Conservation (phyloP, 2,113 vertebrate genomes). For the Penelope pileata region DNA sequence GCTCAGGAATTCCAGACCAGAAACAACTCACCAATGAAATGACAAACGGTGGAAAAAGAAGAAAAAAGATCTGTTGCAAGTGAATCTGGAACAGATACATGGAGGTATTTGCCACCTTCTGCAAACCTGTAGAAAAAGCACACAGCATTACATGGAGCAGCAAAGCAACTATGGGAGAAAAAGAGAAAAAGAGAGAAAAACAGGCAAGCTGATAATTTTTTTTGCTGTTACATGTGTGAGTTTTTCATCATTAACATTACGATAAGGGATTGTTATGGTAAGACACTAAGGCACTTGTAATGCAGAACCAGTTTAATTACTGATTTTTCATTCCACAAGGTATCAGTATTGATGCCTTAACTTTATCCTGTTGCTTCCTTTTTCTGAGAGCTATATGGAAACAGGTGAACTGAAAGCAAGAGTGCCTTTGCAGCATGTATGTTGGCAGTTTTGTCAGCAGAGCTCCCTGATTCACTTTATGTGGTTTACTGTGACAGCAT, state of each 20-base stretch:
- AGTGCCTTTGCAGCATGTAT: not conserved
- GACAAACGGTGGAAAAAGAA: conserved; percentile 75
- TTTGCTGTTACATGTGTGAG: not conserved
- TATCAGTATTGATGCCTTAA: not conserved
- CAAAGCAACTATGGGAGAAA: not conserved
- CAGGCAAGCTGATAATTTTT: not conserved
- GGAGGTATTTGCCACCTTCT: conserved; percentile 43
- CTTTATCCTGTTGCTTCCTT: not conserved
- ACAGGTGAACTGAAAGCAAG: not conserved
- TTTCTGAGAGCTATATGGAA: not conserved
- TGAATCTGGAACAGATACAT: conserved; percentile 78
- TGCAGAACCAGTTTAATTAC: not conserved
- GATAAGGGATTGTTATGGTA: not conserved
- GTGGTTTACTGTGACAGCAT: not conserved
- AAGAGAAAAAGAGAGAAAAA: too few species aligned
- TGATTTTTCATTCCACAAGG: not conserved
- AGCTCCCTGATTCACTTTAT: not conserved
- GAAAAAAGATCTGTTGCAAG: conserved; percentile 62
- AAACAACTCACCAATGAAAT: conserved; percentile 84
- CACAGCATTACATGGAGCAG: not conserved
- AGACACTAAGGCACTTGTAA: not conserved
- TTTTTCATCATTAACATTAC: not conserved
- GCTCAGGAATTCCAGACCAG: not conserved
- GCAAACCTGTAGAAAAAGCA: conserved; percentile 62
- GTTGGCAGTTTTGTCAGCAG: not conserved